phyloP scores from a whole-genome alignment of 1,140 invertebrate species.

The Acromyrmex heyeri region DNA sequence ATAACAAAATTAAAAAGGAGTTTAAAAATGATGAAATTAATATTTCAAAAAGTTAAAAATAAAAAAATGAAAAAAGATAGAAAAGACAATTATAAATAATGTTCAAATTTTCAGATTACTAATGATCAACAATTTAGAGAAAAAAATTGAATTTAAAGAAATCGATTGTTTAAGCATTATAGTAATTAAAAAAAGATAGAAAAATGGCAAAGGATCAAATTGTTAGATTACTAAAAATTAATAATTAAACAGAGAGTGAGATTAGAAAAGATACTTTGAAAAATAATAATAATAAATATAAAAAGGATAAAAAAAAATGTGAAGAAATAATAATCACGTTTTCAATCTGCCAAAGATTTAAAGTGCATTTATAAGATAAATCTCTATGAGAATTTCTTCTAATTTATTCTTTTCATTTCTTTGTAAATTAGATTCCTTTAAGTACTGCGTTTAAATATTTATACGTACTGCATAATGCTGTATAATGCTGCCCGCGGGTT shows the following conservation, averaged over 20 bases:
- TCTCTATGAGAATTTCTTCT: neutral
- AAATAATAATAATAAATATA: neutral
- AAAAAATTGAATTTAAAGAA: neutral
- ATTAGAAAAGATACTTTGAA: neutral
- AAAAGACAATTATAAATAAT: neutral
- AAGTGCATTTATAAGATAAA: neutral
- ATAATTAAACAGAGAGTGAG: neutral
- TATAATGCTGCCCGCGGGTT: slow-evolving; percentile 14
- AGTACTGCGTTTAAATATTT: no score
- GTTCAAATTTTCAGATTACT: neutral
- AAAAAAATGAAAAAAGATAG: neutral
- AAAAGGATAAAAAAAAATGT: neutral
- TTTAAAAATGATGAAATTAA: neutral
- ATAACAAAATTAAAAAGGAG: neutral
- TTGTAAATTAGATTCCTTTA: neutral
- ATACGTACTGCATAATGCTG: slow-evolving; percentile 65
- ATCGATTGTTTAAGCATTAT: neutral
- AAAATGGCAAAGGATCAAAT: neutral
- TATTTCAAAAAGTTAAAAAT: neutral
- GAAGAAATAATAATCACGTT: neutral
- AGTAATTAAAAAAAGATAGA: neutral
- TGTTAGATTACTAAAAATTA: neutral
- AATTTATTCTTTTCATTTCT: neutral
- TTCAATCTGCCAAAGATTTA: neutral
- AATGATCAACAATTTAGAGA: neutral